Base-by-base conservation (phyloP, 2,113 vertebrate genomes). In the Cisticola juncidis region DNA sequence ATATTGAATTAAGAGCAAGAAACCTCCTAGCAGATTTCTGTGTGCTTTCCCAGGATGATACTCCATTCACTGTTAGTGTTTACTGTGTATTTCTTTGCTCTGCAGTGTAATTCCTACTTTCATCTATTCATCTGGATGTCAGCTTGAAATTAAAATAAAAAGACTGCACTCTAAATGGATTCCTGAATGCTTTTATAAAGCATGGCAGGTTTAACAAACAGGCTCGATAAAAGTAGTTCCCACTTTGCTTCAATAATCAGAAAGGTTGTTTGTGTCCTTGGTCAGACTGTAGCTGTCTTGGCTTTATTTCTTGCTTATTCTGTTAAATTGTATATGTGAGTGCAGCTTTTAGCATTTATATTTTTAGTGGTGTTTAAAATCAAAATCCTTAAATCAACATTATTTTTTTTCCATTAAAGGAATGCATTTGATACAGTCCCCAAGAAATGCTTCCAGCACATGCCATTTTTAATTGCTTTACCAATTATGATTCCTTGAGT, bases 111-210 rank as follows among this genome's bases (percentile, higher is more conserved):
- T 89, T 96, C 83, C 94, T 93, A 38, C 86, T 90, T 92, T 93
- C 23, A n/a, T 92, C 81, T 97, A 73, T 97, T 97, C 87, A 88
- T 95, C 81, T 92, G 78, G 47, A 29, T 60, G 82, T 65, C 85
- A 88, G 66, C 64, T 94, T 95, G 88, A 97, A 95, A 96, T 97
- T 96, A 96, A 97, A 97, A 93, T 95, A 84, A 97, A 97, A 87
- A 93, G 74, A 42, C 93, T 94, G 38, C 82, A 42, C 71, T 94
- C 69, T 78, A 92, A 94, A 94, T 95, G 84, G 88, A 84, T 96
- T 96, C 72, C 68, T 81, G 91, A 93, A 80, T 84, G 85, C 81
- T 94, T 29, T 94, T 96, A 69, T 87, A 90, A 94, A 96, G 72
- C 65, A 66, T 84, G 87, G 88, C 93, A 97, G 87, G 60, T 96